Evolutionary conservation across 1,140 invertebrate species (phyloP), one percentile per base, ranked within the genome.

Genomic region (Cydia amplana): DNA sequence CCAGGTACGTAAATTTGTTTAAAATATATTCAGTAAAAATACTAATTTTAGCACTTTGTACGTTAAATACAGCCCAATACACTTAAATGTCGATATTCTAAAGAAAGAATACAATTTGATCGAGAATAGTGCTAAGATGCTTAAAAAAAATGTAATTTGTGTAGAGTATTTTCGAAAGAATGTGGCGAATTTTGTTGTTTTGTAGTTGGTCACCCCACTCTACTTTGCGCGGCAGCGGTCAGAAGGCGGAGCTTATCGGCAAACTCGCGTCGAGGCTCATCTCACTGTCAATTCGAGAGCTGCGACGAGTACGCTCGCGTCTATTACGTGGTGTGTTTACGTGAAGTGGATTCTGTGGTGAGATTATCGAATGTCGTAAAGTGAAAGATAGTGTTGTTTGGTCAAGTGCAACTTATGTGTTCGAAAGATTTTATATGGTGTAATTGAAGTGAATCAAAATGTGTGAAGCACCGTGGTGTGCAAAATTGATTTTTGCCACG

Each of bases 401-500:
- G 81, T 82, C 74, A 85, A 88, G 90, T 91, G 90, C 78, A 84
- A 87, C 81, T 88, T 84, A 82, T 88, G 89, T 87, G 87, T 82
- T 82, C 82, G 75, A 87, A 82, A 89, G 87, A 83, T 88, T 90
- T 84, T 86, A 81, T 86, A 84, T 88, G 83, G 83, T 89, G 85
- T 87, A 88, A 82, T 82, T 85, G 70, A 80, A 85, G 90, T 92
- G 91, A 86, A 88, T 86, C 88, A 93, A 93, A 92, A 93, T 92
- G 91, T 93, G 90, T 89, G 80, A 82, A 85, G 88, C 90, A 91
- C 90, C 84, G 85, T 87, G 88, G 83, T 86, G 90, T 91, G 92
- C 90, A 92, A 92, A 93, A 92, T 93, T 93, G 89, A 87, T 93
- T 92, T 93, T 92, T 93, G 92, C 92, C 92, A 93, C 92, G 92